phyloP scores from a whole-genome alignment of 2,888 invertebrate genomes.

The Polymixis flavicincta region DNA sequence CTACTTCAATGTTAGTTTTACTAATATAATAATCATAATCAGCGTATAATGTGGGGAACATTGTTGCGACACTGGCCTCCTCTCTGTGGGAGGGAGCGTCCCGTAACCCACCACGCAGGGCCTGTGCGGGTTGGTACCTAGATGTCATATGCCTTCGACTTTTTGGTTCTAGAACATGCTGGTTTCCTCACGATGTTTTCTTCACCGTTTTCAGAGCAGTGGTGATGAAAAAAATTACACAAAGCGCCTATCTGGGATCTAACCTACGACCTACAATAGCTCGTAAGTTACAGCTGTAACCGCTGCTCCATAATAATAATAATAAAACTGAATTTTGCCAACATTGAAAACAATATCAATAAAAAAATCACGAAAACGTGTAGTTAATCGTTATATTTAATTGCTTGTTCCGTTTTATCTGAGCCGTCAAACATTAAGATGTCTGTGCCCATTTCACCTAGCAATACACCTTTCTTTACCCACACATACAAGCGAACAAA shows the following conservation, averaged over 20 bases:
- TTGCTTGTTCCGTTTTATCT: conserved; percentile 78
- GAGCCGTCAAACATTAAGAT: conserved; percentile 71
- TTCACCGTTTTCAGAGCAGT: too few relatives aligned
- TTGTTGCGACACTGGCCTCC: neutral
- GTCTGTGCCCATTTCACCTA: conserved; percentile 87
- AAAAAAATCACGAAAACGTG: conserved; percentile 45
- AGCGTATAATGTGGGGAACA: neutral
- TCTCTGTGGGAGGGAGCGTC: neutral
- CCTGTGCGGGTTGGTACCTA: too few relatives aligned
- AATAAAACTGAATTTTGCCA: conserved; percentile 36
- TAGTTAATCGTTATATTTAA: conserved; percentile 71
- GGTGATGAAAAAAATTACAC: neutral
- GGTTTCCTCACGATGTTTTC: too few relatives aligned
- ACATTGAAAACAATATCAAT: conserved; percentile 42
- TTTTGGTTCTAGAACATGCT: neutral
- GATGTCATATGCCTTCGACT: neutral
- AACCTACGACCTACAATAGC: too few relatives aligned
- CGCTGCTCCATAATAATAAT: neutral
- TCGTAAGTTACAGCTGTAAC: neutral
- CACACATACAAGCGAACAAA: conserved; percentile 74
- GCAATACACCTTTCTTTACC: conserved; percentile 89
- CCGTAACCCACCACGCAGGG: too few relatives aligned
- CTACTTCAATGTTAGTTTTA: too few relatives aligned
- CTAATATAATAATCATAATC: neutral
- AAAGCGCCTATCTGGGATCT: too few relatives aligned